Base-by-base conservation (phyloP, 2,888 invertebrate species). In the Theretra japonica region DNA sequence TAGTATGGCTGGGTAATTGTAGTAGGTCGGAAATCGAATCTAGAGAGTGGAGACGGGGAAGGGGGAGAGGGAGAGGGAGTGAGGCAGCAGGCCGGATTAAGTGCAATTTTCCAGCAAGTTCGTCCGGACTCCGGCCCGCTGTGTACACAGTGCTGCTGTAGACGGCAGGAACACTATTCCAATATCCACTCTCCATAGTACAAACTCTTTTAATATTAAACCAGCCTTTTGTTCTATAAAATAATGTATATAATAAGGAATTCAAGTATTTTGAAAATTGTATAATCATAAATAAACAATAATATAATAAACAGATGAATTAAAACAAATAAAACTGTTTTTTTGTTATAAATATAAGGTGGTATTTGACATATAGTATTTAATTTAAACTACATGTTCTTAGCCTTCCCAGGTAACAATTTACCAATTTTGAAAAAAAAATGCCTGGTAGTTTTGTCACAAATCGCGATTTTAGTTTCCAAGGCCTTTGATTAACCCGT, bases 31-130 rank as follows among this genome's bases (percentile, higher is more conserved):
- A 86, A 87, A 88, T 89, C 83, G 84, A 86, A 88, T 87, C 81
- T 75, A 81, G 8, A 62, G 62, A 58, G 48, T 65, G 23, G 48
- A 65, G 48, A 25, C 41, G 41, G 65, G 65, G 41, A 56, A 21
- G 60, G n/a, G n/a, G 57, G 21, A 30, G 17, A 83, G 79, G 82
- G 82, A 79, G 83, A 83, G 84, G 77, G 75, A 77, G 78, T 76
- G 79, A 28, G 76, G 78, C 74, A 75, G 82, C 82, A 77, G 80
- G 82, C 75, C 76, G 85, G 86, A 86, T 88, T 84, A 86, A 90
- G 89, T 86, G 90, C 90, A 92, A 91, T 91, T 91, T 91, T 86
- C 86, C 86, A 85, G 84, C 80, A 83, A 85, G 82, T 83, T 82
- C 86, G 80, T 80, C 82, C 80, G 78, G 76, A 76, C 78, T 80